phyloP scores from a whole-genome alignment of 2,888 invertebrate species.

The Polydrusus pterygomalis region DNA sequence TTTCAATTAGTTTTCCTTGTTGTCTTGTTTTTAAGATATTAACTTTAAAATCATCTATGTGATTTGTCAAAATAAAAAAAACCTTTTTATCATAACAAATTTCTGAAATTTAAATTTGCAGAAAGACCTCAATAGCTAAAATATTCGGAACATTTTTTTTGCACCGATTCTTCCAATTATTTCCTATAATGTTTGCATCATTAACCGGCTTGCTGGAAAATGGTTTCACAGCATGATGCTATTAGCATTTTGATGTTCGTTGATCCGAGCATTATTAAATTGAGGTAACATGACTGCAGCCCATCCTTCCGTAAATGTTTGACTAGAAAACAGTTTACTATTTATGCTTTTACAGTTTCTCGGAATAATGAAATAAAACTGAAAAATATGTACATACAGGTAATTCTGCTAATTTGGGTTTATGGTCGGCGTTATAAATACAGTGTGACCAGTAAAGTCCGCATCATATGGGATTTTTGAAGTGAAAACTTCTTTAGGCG shows the following conservation, averaged over 20 bases:
- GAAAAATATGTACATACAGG: neutral
- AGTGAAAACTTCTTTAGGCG: no score
- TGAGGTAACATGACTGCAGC: slow-evolving; percentile 35
- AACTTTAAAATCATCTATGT: no score
- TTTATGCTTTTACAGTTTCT: slow-evolving; percentile 15
- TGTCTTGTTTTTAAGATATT: no score
- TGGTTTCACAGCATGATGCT: slow-evolving; percentile 14
- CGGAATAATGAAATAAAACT: slow-evolving; percentile 11
- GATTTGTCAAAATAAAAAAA: no score
- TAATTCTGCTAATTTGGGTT: neutral
- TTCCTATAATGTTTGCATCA: no score
- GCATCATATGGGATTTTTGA: no score
- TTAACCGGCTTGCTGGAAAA: slow-evolving; percentile 19
- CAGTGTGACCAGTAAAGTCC: no score
- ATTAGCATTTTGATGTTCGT: slow-evolving; percentile 38
- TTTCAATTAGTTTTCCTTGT: no score
- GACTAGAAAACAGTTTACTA: slow-evolving; percentile 13
- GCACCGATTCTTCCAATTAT: neutral
- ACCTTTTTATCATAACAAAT: no score
- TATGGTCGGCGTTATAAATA: no score
- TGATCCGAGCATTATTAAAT: slow-evolving; percentile 39
- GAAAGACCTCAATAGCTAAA: no score
- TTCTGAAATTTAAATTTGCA: no score
- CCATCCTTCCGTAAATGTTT: slow-evolving; percentile 31
- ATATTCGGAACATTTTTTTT: neutral